Evolutionary conservation across 1,140 invertebrate species (phyloP).

Genomic region (Zaprionus ornatus): DNA sequence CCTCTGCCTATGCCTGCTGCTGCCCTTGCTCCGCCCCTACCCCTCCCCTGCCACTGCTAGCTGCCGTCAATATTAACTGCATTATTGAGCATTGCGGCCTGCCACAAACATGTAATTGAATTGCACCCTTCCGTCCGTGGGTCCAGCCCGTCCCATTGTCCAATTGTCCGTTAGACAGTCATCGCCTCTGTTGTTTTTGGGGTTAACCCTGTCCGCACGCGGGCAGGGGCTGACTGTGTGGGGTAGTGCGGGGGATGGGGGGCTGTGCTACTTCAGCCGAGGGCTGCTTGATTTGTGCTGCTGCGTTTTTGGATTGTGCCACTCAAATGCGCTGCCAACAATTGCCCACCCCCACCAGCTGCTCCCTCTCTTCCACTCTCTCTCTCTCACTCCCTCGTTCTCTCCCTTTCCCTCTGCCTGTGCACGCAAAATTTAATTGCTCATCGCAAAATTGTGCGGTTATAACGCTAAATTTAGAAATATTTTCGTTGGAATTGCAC

Average conservation of each 20-base stretch:
- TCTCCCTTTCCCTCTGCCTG: background rate
- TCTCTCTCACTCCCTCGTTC: too few relatives aligned
- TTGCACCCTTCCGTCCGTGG: conserved; percentile 69
- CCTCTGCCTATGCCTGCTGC: background rate
- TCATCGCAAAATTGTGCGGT: conserved; percentile 73
- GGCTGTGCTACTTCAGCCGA: conserved; percentile 7
- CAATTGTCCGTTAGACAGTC: conserved; percentile 56
- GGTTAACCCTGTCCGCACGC: conserved; percentile 52
- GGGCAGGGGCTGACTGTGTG: conserved; percentile 10
- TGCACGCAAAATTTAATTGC: conserved; percentile 73
- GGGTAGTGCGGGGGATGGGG: conserved; percentile 5
- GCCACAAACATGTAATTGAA: conserved; percentile 82
- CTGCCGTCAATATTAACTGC: conserved; percentile 77
- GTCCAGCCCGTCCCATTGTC: conserved; percentile 8
- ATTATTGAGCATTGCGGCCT: conserved; percentile 81
- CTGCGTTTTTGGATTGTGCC: conserved; percentile 29
- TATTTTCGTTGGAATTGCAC: conserved; percentile 32
- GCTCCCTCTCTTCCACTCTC: background rate
- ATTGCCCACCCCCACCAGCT: background rate
- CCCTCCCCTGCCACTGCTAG: background rate
- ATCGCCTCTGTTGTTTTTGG: conserved; percentile 57
- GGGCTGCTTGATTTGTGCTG: conserved; percentile 42
- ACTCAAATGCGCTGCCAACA: conserved; percentile 10
- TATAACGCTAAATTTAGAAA: conserved; percentile 75
- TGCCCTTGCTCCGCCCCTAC: background rate